Evolutionary conservation across 1,140 invertebrate species (phyloP).

Genomic region (Stegodyphus mimosarum): DNA sequence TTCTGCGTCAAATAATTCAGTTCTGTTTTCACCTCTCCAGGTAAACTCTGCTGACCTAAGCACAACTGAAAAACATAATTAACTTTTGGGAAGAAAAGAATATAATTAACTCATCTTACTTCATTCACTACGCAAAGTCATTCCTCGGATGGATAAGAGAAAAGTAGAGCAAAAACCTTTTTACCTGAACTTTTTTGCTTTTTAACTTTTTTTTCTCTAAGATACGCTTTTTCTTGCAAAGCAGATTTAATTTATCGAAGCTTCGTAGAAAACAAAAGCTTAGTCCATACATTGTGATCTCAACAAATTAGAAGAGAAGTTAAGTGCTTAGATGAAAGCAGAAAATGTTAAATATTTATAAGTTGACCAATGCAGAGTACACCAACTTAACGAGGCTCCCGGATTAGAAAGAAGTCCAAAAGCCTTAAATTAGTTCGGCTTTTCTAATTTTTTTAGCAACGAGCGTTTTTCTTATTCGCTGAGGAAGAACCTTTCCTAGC

Average conservation of each 20-base stretch:
- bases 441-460: constrained; percentile 3
- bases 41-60: background rate
- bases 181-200: background rate
- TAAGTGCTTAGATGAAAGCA: constrained; percentile 12
- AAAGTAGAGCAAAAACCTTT: no score
- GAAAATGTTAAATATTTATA: constrained; percentile 54
- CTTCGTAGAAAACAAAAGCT: constrained; percentile 26
- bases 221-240: background rate
- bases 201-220: constrained; percentile 5
- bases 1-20: no score
- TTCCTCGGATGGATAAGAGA: background rate
- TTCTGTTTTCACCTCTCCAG: no score
- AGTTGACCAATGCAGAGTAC: constrained; percentile 14
- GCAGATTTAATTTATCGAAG: constrained; percentile 46
- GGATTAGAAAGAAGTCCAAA: constrained; percentile 11
- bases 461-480: no score
- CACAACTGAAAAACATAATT: constrained; percentile 34
- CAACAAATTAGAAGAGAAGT: constrained; percentile 39
- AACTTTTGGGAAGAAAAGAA: constrained; percentile 24
- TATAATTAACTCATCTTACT: constrained; percentile 40
- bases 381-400: constrained; percentile 21
- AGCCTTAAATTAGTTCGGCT: constrained; percentile 27
- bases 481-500: no score
- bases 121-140: background rate
- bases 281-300: background rate